A percentile compares a stretch with the other conserved stretches of the same genome.
phyloP scores from a whole-genome alignment of 2,797 vertebrate species.

The Anisognathus igniventris region DNA sequence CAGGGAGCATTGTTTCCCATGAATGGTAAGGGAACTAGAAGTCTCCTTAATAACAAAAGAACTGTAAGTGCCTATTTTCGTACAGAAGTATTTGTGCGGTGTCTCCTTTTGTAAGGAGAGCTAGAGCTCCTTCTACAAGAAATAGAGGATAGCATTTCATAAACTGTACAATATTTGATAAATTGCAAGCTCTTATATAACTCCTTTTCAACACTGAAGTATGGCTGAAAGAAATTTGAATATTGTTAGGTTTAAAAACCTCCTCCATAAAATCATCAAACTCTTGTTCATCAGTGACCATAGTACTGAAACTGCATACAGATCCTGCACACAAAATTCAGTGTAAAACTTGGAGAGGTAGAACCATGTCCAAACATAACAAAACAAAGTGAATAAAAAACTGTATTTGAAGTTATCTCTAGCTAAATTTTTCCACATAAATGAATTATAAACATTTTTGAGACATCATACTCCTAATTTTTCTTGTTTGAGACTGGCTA shows the following conservation, averaged over 20 bases:
- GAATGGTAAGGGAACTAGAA: not conserved
- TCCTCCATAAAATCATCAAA: not conserved
- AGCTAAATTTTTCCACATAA: not conserved
- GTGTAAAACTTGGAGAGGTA: not conserved
- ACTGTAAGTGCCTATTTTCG: not conserved
- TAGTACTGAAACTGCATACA: not conserved
- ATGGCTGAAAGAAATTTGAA: not conserved
- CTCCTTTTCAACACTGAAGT: not conserved
- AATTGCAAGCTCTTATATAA: not conserved
- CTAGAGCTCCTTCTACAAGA: not conserved
- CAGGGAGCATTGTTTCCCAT: not conserved
- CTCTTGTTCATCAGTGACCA: not conserved
- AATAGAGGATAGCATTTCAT: not conserved
- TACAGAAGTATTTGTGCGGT: not conserved
- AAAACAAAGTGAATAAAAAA: not conserved
- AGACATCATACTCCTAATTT: not conserved
- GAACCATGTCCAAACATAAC: not conserved
- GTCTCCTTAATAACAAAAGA: not conserved
- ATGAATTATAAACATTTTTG: not conserved
- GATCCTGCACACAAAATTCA: not conserved
- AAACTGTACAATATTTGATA: not conserved
- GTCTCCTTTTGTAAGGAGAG: not conserved
- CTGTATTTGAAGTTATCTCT: not conserved
- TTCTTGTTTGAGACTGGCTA: not conserved
- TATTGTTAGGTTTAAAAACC: not conserved